Evolutionary conservation across 2,888 invertebrate genomes (phyloP), one percentile per base, ranked within the genome.

Genomic region (Gryllus longicercus): DNA sequence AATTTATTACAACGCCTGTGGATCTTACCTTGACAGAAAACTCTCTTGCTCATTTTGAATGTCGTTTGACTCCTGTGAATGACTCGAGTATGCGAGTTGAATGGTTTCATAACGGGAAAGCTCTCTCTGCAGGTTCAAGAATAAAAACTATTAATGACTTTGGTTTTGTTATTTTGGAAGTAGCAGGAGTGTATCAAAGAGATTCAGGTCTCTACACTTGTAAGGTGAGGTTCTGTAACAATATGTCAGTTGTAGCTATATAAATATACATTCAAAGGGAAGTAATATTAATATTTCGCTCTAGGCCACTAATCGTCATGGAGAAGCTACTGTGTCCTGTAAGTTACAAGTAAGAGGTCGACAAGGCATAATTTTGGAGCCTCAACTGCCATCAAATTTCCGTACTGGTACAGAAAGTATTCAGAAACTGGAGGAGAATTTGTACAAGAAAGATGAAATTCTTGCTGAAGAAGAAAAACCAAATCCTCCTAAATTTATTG

Each of bases 71-170:
- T 83, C 97, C 97, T 23, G 92, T 96, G 21, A 96, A 96, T 85
- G 97, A 97, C 87, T 94, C 96, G 10, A 96, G 95, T 85, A 95
- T 97, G 94, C 90, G 95, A 84, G 96, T 97, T 16, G 98, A 98
- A 88, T 99, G 98, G 98, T 98, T 92, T 92, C 97, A 97, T 86
- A 97, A 99, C 86, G 98, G 97, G 76, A 95, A 97, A 87, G 93
- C 97, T 5, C 91, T 99, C 82, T 91, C 95, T 87, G 94, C 96
- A 80, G 96, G 97, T 82, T 96, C 96, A 10, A 92, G 97, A 86
- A 94, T 97, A 83, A 98, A 98, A 88, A 97, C 98, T 0, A 96
- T 97, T 84, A 96, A 97, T 85, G 98, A 99, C 86, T 98, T 99
- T 88, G 98, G 99, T 80, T 98, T 96, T 86, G 98, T 98, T 11